Percentiles rank a stretch among this genome's conserved stretches.
Evolutionary conservation across 2,888 invertebrate species (phyloP).

Genomic region (Aleiodes leptofemur): DNA sequence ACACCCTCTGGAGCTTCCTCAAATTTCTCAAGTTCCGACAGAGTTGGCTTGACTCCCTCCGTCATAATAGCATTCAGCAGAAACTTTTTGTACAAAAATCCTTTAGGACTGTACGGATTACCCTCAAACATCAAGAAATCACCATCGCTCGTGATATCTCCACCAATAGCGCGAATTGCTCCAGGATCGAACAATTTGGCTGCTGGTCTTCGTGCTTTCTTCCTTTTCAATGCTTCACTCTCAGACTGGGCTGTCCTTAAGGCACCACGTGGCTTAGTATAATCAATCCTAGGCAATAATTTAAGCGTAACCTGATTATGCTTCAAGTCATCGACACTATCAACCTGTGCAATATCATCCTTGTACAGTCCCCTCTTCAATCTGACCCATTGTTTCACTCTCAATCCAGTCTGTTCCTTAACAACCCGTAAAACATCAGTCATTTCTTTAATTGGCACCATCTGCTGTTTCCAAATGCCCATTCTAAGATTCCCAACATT

Average conservation of each 20-base stretch:
- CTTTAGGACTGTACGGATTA: constrained; percentile 95
- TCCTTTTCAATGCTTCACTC: constrained; percentile 90
- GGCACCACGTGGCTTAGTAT: constrained; percentile 93
- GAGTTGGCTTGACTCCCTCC: constrained; percentile 95
- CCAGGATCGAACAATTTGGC: constrained; percentile 98
- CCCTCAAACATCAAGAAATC: constrained; percentile 98
- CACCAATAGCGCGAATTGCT: constrained; percentile 94
- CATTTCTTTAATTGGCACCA: constrained; percentile 99
- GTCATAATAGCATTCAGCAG: constrained; percentile 96
- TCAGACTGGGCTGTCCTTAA: constrained; percentile 89
- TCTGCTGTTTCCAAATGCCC: constrained; percentile 96
- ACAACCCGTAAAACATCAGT: constrained; percentile 98
- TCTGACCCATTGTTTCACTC: constrained; percentile 97
- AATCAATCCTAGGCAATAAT: constrained; percentile 97
- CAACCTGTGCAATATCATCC: constrained; percentile 97
- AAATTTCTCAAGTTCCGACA: constrained; percentile 96
- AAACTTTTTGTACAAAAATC: constrained; percentile 97
- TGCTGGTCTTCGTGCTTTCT: constrained; percentile 91
- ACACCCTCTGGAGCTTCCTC: constrained; percentile 94
- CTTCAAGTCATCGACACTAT: constrained; percentile 94
- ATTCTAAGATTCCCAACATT: constrained; percentile 93
- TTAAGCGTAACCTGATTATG: constrained; percentile 98
- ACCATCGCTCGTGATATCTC: constrained; percentile 97
- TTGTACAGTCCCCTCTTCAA: constrained; percentile 92
- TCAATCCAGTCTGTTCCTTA: constrained; percentile 95